Base-by-base conservation (phyloP, 2,113 vertebrate species). In the Tragulus kanchil region DNA sequence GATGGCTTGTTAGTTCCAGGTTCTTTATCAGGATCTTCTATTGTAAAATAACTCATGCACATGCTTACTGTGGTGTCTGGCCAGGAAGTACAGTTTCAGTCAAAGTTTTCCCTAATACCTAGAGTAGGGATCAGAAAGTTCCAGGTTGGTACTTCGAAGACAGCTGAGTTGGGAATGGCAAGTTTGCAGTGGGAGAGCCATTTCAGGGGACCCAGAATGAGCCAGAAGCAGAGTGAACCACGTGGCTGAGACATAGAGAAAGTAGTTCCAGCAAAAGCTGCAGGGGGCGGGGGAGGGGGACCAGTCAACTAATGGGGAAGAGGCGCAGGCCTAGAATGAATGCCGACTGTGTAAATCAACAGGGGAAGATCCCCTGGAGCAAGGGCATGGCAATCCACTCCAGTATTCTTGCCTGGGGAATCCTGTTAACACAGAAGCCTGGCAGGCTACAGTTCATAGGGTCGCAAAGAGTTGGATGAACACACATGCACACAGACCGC, bases 131-230 rank as follows among this genome's bases (percentile, higher is more conserved):
- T 65, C 2, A 58, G 23, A 6, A 93, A 79, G 15, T 90, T 12
- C 4, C 25, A 10, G 21, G 3, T 59, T 4, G 3, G 23, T 58
- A 8, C 14, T 52, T 48, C 28, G 26, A 77, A 77, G 59, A 31
- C 1, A 0, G 7, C 26, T 59, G 67, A 36, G 16, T 7, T 59
- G 1, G n/a, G 12, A 75, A 10, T 11, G 16, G 11, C 3, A 79
- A 50, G 21, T 6, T 58, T 17, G 1, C 26, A 59, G 16, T 87
- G 56, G 1, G 28, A 10, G 36, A 79, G 6, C 15, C 8, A 7
- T 8, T 8, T 3, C 7, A 5, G 6, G 45, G 50, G 3, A 2
- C 3, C 3, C 3, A 36, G 2, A 3, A 3, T 3, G 36, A 85
- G 23, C 26, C 58, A 93, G n/a, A 28, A 82, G n/a, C 23, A 56